Base-by-base conservation (phyloP, 2,888 invertebrate genomes). In the Drosophila neonasuta region DNA sequence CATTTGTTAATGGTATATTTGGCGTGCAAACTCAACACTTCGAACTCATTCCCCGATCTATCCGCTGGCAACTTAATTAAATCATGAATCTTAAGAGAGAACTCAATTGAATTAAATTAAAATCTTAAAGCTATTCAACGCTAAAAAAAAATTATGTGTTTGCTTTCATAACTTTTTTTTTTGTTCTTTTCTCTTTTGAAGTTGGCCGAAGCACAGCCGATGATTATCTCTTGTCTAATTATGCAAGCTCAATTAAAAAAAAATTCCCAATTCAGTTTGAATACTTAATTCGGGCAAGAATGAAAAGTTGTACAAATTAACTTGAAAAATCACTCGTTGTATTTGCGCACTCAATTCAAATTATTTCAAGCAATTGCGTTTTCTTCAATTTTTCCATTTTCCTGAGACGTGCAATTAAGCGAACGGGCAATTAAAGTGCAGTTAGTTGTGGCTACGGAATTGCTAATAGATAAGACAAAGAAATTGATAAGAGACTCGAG, bases 281-380 rank as follows among this genome's bases (percentile, higher is more conserved):
- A 68, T 67, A 51, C 62, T 60, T 63, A 50, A 74, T 10, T 17
- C 36, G 36, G 32, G 56, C 45, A 7, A 41, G 36, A 60, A 67
- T 55, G 62, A 67, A 80, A 80, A 58, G 42, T 56, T 61, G 55
- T 52, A 51, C 50, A 72, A 74, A 54, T 59, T 68, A 58, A 69
- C 61, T 80, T 80, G 69, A 71, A 68, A 72, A 79, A 79, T 79
- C 71, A 74, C 36, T 36, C 60, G 79, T 77, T 51, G 64, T 79
- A 73, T 86, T 83, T 83, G 81, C 87, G 50, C 71, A 70, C 73
- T 80, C 72, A 79, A 88, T 80, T 85, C 76, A 82, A 85, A 87
- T 88, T 79, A 87, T 74, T 85, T 85, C 87, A 71, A 80, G 80
- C 87, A 76, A 82, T 81, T 85, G 77, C 74, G 63, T 76, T 71